A percentile compares a stretch with the other conserved stretches of the same genome.
Conservation (phyloP, 2,113 vertebrate genomes). For the Paratilapia polleni region DNA sequence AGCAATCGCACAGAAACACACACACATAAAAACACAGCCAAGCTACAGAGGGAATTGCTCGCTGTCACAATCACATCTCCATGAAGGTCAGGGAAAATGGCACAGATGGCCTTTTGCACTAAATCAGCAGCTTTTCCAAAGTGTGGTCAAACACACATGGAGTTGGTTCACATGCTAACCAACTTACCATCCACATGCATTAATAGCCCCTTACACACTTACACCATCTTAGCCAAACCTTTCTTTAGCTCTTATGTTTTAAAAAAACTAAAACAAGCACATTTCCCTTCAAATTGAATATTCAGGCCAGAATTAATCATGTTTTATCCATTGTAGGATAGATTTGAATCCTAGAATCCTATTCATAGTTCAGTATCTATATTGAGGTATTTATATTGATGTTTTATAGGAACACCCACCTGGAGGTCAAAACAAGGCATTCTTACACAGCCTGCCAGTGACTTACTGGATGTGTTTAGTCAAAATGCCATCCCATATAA, state of each 20-base stretch:
- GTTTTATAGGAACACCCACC: background rate
- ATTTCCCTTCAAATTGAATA: background rate
- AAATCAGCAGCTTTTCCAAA: conserved; percentile 78
- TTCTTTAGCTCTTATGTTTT: background rate
- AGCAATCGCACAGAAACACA: conserved; percentile 2
- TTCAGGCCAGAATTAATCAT: background rate
- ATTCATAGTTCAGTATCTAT: background rate
- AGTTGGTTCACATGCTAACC: conserved; percentile 64
- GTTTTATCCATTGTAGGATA: background rate
- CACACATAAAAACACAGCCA: conserved; percentile 25
- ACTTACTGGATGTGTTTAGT: background rate
- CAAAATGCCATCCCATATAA: background rate
- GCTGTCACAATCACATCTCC: conserved; percentile 56
- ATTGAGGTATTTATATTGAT: background rate
- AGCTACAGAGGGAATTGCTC: conserved; percentile 49
- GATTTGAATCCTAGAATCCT: background rate
- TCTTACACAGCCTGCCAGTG: background rate
- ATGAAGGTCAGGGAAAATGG: conserved; percentile 75
- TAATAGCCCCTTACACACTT: background rate
- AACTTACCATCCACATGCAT: conserved; percentile 12
- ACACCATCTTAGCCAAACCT: background rate
- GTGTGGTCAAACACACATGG: conserved; percentile 63
- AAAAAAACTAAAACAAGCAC: background rate
- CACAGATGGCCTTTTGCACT: conserved; percentile 77
- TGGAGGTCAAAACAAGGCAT: background rate